Base-by-base conservation (phyloP, 2,113 vertebrate genomes). In the Camelus dromedarius region DNA sequence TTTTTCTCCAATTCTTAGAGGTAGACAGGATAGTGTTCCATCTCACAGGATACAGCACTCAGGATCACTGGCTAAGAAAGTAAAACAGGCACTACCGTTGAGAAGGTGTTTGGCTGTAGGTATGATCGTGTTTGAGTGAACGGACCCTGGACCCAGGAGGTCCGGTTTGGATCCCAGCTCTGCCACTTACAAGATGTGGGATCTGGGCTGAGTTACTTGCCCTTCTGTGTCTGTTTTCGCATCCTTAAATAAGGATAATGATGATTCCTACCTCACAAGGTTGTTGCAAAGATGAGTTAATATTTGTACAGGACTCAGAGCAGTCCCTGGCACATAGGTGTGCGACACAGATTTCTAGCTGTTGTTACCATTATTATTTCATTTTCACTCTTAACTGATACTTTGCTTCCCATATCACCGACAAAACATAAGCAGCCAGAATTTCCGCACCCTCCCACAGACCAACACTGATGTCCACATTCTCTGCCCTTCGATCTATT, bases 401-500 rank as follows among this genome's bases (percentile, higher is more conserved):
- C 81, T 76, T 89, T 92, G 66, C 38, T 82, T 92, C 54, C 48
- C 67, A 50, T 8, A 70, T 92, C 56, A 83, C 22, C 42, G 62
- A 79, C 60, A 67, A 96, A 97, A 75, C 16, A 35, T 26, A 75
- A 96, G 60, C 48, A 58, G 30, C 42, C 52, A 77, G 22, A 64
- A 96, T 19, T 54, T 85, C 38, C 22, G 32, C 13, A 77, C 46
- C 6, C 0, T 42, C 38, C 26, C 15, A 60, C 30, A 56, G 18
- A 19, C 42, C 32, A 70, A 5, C 50, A 89, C 0, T 3, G 35
- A 69, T 20, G 93, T 19, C 92, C 81, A 22, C 5, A 20, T 30
- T 69, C 8, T 50, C 13, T 82, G 30, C 3, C 38, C 15, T 20
- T 58, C 67, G 19, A 54, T 24, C 5, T 26, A 38, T 73, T 93